phyloP scores from a whole-genome alignment of 2,113 vertebrate genomes.

The Gobius niger region DNA sequence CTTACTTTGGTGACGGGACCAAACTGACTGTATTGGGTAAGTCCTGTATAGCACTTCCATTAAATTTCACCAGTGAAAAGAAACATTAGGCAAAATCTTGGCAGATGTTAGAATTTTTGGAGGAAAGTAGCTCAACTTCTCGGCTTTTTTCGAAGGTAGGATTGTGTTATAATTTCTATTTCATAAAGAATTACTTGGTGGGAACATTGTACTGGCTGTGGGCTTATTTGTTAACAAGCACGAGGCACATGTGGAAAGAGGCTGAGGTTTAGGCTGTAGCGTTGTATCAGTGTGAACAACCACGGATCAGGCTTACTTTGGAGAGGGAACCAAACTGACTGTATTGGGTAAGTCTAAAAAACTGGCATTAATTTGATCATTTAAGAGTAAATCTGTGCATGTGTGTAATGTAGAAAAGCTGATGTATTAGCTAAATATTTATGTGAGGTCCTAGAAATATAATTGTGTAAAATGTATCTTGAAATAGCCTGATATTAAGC shows the following conservation, averaged over 20 bases:
- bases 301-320: conserved; percentile 70
- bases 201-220: too few species aligned
- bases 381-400: not conserved
- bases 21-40: conserved; percentile 7
- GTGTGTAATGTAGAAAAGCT: not conserved
- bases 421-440: too few species aligned
- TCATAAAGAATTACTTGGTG: too few species aligned
- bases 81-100: too few species aligned
- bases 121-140: too few species aligned
- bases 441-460: too few species aligned
- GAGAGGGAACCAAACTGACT: conserved; percentile 80
- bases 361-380: not conserved
- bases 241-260: not conserved
- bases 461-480: too few species aligned
- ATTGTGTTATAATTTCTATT: too few species aligned
- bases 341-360: conserved; percentile 35
- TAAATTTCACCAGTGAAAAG: too few species aligned
- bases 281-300: conserved; percentile 72
- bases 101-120: too few species aligned
- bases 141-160: too few species aligned
- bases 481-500: too few species aligned
- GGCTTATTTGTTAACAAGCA: not conserved
- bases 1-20: not conserved
- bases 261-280: conserved; percentile 65
- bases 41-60: not conserved